These are phyloP conservation scores for Coturnix japonica DNA, from an alignment of 2,113 vertebrate genomes.

Conservation along the genomic window DNA sequence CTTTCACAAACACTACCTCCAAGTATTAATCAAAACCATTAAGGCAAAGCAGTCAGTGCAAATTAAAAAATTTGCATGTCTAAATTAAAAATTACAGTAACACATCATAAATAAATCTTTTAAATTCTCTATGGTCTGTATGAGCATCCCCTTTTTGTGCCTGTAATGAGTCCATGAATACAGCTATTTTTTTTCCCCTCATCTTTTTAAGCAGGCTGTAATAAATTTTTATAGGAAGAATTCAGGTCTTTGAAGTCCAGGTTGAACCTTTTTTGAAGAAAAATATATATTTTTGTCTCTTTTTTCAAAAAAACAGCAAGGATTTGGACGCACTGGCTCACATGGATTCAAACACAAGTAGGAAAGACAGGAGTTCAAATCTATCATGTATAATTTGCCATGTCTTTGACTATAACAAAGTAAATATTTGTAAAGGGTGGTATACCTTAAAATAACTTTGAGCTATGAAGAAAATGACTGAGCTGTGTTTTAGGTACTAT, in stretches of 20 bases:
- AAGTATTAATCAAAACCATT: slow-evolving; percentile 99
- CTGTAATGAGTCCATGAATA: slow-evolving; percentile 77
- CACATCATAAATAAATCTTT: slow-evolving; percentile 92
- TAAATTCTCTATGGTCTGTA: slow-evolving; percentile 84
- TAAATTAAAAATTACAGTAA: slow-evolving; percentile 94
- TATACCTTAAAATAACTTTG: slow-evolving; percentile 80
- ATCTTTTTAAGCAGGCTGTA: slow-evolving; percentile 58
- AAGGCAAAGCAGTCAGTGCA: slow-evolving; percentile 92
- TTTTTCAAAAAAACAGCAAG: slow-evolving; percentile 27
- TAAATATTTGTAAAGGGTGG: slow-evolving; percentile 82
- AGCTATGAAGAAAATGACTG: slow-evolving; percentile 78
- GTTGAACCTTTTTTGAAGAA: slow-evolving; percentile 39
- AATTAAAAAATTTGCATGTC: slow-evolving; percentile 96
- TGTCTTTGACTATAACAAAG: slow-evolving; percentile 72
- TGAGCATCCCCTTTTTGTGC: slow-evolving; percentile 82
- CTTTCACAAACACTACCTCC: slow-evolving; percentile 97
- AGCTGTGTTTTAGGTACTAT: slow-evolving; percentile 78
- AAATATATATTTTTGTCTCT: slow-evolving; percentile 17
- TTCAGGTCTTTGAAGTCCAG: slow-evolving; percentile 49
- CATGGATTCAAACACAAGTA: slow-evolving; percentile 60
- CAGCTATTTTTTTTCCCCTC: slow-evolving; percentile 35
- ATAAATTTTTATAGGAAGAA: slow-evolving; percentile 71
- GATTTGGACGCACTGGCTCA: no score
- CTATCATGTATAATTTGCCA: slow-evolving; percentile 65
- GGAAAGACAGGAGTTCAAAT: slow-evolving; percentile 64